These are phyloP conservation scores for Ridgeia piscesae DNA, from an alignment of 1,140 invertebrate species.

Conservation along the genomic window DNA sequence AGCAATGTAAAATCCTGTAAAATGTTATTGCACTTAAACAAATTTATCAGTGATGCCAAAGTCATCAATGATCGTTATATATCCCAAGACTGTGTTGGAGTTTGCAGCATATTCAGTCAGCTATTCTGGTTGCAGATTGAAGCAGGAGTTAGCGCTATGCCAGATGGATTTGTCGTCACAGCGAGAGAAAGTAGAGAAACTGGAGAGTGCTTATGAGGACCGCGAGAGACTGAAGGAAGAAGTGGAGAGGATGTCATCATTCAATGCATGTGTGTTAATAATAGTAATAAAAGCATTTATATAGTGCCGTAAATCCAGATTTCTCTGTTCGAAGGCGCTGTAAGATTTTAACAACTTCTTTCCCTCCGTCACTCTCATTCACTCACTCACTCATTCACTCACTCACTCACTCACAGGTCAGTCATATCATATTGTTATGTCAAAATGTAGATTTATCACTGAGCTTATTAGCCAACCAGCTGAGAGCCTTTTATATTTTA, in stretches of 20 bases:
- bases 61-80: not conserved
- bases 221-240: conserved; percentile 12
- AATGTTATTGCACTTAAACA: not conserved
- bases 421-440: not conserved
- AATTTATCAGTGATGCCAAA: not conserved
- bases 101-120: not conserved
- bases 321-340: too few species aligned
- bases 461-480: too few species aligned
- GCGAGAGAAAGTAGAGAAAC: not conserved
- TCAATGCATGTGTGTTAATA: conserved; percentile 12
- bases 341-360: too few species aligned
- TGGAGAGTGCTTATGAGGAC: not conserved
- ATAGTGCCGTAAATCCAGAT: too few species aligned
- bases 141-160: not conserved
- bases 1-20: not conserved
- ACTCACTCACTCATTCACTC: too few species aligned
- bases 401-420: not conserved
- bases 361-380: too few species aligned
- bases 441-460: too few species aligned
- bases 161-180: not conserved
- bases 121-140: not conserved
- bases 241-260: conserved; percentile 8
- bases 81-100: not conserved
- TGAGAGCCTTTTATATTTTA: too few species aligned
- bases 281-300: too few species aligned